Evolutionary conservation across 2,888 invertebrate genomes (phyloP).

Genomic region (Synanthedon myopaeformis): DNA sequence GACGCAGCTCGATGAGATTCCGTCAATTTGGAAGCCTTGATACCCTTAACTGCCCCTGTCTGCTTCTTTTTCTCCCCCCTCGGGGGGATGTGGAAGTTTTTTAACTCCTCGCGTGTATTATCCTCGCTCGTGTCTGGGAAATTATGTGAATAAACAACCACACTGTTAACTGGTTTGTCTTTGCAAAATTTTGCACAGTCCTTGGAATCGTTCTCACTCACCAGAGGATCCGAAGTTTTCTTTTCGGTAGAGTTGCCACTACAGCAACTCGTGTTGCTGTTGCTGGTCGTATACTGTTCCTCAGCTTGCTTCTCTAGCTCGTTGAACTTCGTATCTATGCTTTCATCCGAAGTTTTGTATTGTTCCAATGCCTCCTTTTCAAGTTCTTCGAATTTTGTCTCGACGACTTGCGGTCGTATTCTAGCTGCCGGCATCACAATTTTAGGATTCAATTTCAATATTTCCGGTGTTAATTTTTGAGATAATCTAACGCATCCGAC

Average conservation of each 20-base stretch:
- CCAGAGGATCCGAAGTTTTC: conserved; percentile 18
- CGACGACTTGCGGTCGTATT: conserved; percentile 38
- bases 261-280: conserved; percentile 62
- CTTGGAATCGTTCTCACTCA: conserved; percentile 21
- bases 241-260: conserved; percentile 53
- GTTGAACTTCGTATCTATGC: conserved; percentile 70
- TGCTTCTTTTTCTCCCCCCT: conserved; percentile 66
- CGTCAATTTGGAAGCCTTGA: conserved; percentile 31
- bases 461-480: conserved; percentile 48
- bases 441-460: conserved; percentile 53
- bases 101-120: conserved; percentile 58
- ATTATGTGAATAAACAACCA: conserved; percentile 60
- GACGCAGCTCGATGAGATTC: conserved; percentile 51
- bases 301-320: conserved; percentile 76
- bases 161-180: conserved; percentile 52
- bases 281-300: conserved; percentile 73
- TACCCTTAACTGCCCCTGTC: conserved; percentile 34
- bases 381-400: conserved; percentile 65
- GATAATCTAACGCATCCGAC: conserved; percentile 42
- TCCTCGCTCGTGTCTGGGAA: conserved; percentile 54
- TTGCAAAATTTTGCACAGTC: conserved; percentile 51
- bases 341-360: conserved; percentile 69
- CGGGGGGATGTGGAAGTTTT: conserved; percentile 67
- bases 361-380: conserved; percentile 73
- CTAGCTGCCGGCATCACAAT: conserved; percentile 42